Conservation (phyloP, 2,797 vertebrate genomes). For the Sylvilagus floridanus region DNA sequence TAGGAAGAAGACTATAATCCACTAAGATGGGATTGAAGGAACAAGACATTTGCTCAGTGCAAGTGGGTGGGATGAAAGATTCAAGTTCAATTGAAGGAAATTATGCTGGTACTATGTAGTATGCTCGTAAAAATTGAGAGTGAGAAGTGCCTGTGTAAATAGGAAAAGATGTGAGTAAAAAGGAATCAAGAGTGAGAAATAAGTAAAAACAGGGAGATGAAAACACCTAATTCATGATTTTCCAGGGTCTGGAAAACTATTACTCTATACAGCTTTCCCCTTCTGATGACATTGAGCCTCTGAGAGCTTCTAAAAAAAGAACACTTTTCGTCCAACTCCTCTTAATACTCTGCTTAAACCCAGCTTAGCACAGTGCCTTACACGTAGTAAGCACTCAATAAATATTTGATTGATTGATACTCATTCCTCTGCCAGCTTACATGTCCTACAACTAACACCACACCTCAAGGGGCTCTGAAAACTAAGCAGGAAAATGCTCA, state of each 20-base stretch:
- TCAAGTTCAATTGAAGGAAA: not conserved
- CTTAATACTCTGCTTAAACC: conserved; percentile 77
- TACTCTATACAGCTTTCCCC: not conserved
- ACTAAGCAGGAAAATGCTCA: conserved; percentile 42
- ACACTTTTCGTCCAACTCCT: conserved; percentile 51
- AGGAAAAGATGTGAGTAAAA: not conserved
- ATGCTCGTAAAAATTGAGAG: not conserved
- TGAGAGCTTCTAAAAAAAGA: conserved; percentile 48
- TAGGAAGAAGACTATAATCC: not conserved
- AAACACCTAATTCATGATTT: conserved; percentile 33
- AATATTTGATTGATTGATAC: conserved; percentile 75
- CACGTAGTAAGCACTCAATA: conserved; percentile 81
- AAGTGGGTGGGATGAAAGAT: not conserved
- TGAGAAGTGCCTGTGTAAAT: not conserved
- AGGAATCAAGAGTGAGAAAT: not conserved
- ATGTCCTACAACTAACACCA: conserved; percentile 44
- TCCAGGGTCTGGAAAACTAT: conserved; percentile 19
- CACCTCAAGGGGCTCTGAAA: conserved; percentile 62
- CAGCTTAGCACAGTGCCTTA: conserved; percentile 79
- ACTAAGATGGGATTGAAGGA: not conserved
- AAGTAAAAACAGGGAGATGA: not conserved
- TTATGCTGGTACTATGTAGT: not conserved
- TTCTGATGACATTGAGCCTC: conserved; percentile 36
- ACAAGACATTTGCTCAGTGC: not conserved
- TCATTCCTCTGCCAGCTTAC: conserved; percentile 49